These are phyloP conservation scores for Gila orcuttii DNA, from an alignment of 2,113 vertebrate genomes.

Conservation along the genomic window DNA sequence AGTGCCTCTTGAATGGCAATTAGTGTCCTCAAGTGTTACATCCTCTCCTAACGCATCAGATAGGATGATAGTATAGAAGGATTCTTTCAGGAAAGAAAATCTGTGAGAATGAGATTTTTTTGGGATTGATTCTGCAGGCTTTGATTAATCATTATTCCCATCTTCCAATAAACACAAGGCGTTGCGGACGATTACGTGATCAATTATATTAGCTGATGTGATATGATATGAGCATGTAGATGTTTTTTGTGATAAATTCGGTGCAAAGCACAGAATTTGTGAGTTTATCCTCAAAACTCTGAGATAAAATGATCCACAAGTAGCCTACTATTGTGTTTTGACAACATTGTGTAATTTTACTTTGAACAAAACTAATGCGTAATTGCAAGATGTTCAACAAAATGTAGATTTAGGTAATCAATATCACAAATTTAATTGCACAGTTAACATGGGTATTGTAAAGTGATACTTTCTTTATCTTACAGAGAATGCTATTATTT, in stretches of 20 bases:
- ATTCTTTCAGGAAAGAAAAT: background rate
- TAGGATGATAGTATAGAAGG: background rate
- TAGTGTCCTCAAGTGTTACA: slow-evolving; percentile 83
- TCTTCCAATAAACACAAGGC: slow-evolving; percentile 16
- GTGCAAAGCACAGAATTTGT: background rate
- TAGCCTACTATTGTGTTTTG: background rate
- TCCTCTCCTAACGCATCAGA: slow-evolving; percentile 50
- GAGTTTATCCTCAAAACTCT: background rate
- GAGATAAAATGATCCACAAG: background rate
- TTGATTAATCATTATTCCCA: background rate
- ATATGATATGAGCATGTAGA: slow-evolving; percentile 28
- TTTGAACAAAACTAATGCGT: background rate
- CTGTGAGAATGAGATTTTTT: background rate
- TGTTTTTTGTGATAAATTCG: slow-evolving; percentile 21
- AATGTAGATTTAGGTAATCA: no score
- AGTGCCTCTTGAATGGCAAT: slow-evolving; percentile 88
- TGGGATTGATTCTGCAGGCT: background rate
- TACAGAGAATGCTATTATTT: background rate
- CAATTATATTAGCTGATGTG: slow-evolving; percentile 10
- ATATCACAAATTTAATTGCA: background rate
- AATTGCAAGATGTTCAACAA: background rate
- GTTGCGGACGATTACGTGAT: background rate
- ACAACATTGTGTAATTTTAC: background rate
- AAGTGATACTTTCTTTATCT: background rate
- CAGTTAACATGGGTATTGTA: background rate